Conservation (phyloP, 2,888 invertebrate genomes). For the Drosophila diplacantha region DNA sequence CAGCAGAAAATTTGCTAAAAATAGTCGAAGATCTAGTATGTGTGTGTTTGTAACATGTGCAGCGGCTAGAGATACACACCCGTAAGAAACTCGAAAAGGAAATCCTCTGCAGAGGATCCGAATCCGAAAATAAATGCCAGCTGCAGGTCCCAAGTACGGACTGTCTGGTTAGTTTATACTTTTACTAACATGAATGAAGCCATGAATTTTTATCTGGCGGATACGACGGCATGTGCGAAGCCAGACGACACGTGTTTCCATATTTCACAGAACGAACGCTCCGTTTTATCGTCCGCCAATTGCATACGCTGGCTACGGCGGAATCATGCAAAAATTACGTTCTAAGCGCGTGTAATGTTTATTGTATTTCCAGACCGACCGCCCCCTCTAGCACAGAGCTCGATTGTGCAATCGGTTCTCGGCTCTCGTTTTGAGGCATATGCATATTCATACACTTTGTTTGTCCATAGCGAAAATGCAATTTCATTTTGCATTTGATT, state of each 20-base stretch:
- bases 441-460: conserved; percentile 44
- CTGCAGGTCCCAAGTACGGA: conserved; percentile 3
- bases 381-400: conserved; percentile 1
- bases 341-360: conserved; percentile 26
- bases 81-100: conserved; percentile 11
- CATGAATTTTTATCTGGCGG: conserved; percentile 25
- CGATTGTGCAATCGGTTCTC: conserved; percentile 27
- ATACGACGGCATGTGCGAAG: conserved; percentile 29
- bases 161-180: conserved; percentile 16
- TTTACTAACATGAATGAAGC: conserved; percentile 27
- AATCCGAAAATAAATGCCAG: conserved; percentile 23
- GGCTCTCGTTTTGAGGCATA: conserved; percentile 1
- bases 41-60: conserved; percentile 10
- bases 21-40: conserved; percentile 14
- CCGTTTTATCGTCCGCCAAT: conserved; percentile 31
- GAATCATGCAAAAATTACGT: conserved; percentile 39
- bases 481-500: conserved; percentile 50
- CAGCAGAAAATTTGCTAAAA: conserved; percentile 19
- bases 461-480: conserved; percentile 42
- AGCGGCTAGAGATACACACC: conserved; percentile 12
- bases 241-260: conserved; percentile 37
- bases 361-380: conserved; percentile 5
- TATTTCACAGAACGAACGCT: conserved; percentile 18
- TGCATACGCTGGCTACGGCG: conserved; percentile 24
- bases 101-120: conserved; percentile 22